Evolutionary conservation across 2,113 vertebrate genomes (phyloP), one percentile per base, ranked within the genome.

Genomic region (Malurus alboscapulatus): DNA sequence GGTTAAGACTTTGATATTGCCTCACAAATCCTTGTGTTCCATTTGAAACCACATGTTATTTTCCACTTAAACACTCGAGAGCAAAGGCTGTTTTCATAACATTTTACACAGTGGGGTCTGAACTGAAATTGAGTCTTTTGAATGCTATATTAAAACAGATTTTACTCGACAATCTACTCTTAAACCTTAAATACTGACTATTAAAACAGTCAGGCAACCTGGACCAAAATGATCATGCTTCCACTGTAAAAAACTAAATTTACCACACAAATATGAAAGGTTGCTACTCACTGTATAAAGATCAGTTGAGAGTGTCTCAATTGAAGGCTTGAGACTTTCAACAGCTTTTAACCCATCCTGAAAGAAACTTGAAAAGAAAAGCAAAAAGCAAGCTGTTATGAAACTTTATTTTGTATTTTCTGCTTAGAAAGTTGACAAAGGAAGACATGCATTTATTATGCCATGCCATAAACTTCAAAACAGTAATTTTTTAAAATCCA

Each of bases 271-370:
- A 72, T 2, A 5, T 25, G 13, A 62, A 57, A 69, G 24, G 14
- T 21, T 91, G 58, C 36, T 34, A 86, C 74, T 82, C 93, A 99
- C 99, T 47, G 99, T 98, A 96, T 99, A 99, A 88, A 99, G 97
- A 95, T 99, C 99, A 40, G 99, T 99, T 0, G 99, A 99, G 36
- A 99, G 98, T 8, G 98, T 99, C 93, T 99, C 99, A 45, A 99
- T 99, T 63, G 99, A 99, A 77, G 99, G 99, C 63, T 99, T 99
- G 63, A 99, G 98, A 97, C 98, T 99, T 97, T 99, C 99, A 74
- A 99, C 99, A 7, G 99, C 99, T 98, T 99, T 99, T 91, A 99
- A 96, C 7, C 99, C 99, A 45, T 99, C 99, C 97, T 99, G 99
- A 96, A 99, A 99, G 97, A 99, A 99, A 98, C 99, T 99, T 94